These are phyloP conservation scores for Carcharodon carcharias DNA, from an alignment of 2,797 vertebrate genomes.

Conservation along the genomic window DNA sequence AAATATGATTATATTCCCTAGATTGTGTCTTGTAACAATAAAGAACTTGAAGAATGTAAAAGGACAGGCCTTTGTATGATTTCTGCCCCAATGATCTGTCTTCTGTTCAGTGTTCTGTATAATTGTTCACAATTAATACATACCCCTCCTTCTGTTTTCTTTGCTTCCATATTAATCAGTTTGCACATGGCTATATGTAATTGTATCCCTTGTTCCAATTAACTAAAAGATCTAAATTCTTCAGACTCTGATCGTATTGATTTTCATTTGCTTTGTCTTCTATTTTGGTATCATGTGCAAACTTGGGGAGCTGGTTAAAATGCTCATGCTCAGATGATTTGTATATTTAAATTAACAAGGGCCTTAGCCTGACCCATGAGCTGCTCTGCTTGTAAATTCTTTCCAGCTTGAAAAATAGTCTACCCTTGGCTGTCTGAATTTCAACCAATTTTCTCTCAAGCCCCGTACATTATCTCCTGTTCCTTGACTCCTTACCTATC, in stretches of 20 bases:
- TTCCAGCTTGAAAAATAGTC: background rate
- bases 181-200: background rate
- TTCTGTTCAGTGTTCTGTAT: background rate
- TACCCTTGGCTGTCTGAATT: background rate
- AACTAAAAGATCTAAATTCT: too few species aligned
- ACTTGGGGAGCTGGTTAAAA: background rate
- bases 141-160: background rate
- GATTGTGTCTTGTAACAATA: background rate
- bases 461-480: background rate
- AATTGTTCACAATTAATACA: background rate
- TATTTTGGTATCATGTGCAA: background rate
- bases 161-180: background rate
- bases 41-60: background rate
- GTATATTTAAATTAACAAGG: background rate
- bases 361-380: background rate
- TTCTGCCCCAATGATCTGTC: background rate
- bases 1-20: background rate
- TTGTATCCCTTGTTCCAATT: background rate
- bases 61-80: background rate
- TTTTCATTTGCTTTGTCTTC: background rate
- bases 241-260: background rate
- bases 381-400: background rate
- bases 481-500: background rate
- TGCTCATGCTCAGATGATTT: background rate
- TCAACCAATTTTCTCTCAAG: background rate